Evolutionary conservation across 2,888 invertebrate species (phyloP).

Genomic region (Oasisia sp.): DNA sequence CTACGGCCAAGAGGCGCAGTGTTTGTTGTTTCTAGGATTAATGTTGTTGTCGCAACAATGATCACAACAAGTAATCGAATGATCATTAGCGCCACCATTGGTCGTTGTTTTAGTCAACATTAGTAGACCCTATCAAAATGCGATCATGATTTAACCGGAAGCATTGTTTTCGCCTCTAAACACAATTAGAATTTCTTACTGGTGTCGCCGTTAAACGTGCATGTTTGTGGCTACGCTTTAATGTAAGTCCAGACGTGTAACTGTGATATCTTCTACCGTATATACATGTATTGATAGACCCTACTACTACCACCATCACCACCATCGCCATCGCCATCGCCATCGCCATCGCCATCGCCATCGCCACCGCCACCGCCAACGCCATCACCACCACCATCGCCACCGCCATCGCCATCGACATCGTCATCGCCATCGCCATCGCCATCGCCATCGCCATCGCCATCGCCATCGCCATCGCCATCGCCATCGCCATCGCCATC

Average conservation of each 20-base stretch:
- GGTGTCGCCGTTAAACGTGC: not conserved
- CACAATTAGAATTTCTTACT: not conserved
- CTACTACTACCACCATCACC: not conserved
- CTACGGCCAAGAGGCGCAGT: not conserved
- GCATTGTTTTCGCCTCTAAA: not conserved
- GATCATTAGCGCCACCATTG: not conserved
- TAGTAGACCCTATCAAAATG: not conserved
- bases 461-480: no score
- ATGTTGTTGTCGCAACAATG: not conserved
- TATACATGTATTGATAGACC: not conserved
- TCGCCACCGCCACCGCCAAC: no score
- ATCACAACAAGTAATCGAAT: not conserved
- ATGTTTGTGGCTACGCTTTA: no score
- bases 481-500: no score
- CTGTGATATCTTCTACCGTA: not conserved
- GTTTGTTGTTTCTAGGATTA: not conserved
- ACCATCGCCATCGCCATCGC: no score
- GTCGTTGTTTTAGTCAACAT: not conserved
- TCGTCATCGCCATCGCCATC: no score
- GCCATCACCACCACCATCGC: no score
- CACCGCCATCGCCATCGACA: no score
- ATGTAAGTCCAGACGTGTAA: not conserved
- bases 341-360: no score
- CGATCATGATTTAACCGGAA: not conserved
- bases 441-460: no score